Evolutionary conservation across 2,888 invertebrate species (phyloP), one percentile per base, ranked within the genome.

Genomic region (Buathra laborator): DNA sequence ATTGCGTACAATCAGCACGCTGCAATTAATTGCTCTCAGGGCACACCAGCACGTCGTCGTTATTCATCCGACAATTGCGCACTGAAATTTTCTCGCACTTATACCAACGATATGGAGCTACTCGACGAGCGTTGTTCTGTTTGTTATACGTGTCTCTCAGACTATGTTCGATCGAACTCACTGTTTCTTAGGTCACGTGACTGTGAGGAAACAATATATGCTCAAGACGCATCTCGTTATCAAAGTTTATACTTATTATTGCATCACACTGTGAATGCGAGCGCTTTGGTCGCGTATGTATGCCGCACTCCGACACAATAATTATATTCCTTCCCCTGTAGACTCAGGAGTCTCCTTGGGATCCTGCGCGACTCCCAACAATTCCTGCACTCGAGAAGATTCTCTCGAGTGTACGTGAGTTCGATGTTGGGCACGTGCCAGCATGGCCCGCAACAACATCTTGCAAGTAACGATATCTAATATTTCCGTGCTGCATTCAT

Each of bases 1-100:
- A 86, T 86, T 86, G 75, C 79, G 76, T 81, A 85, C 86, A 86
- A 86, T 86, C 86, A 86, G 85, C 86, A 81, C 83, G 53, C 48
- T 80, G 81, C 78, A 75, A 86, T 85, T 86, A 86, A 86, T 86
- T 85, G 85, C 79, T 86, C 83, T 59, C 66, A 59, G 76, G 83
- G 72, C 53, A 68, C 62, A 67, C 81, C 68, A 62, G 16, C 75
- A 70, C 79, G 78, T 85, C 82, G 78, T 83, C 86, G 85, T 86
- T 86, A 86, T 86, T 86, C 85, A 86, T 86, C 77, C 81, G 67
- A 83, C 76, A 78, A 81, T 53, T 19, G 74, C 68, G 78, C 72
- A 72, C 59, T 32, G 68, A 81, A 83, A 85, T 85, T 85, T 86
- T 81, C 81, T 75, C 80, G 51, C 70, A 51, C 66, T 67, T 79